These are phyloP conservation scores for Anarrhichthys ocellatus DNA, from an alignment of 2,113 vertebrate species.

Conservation along the genomic window DNA sequence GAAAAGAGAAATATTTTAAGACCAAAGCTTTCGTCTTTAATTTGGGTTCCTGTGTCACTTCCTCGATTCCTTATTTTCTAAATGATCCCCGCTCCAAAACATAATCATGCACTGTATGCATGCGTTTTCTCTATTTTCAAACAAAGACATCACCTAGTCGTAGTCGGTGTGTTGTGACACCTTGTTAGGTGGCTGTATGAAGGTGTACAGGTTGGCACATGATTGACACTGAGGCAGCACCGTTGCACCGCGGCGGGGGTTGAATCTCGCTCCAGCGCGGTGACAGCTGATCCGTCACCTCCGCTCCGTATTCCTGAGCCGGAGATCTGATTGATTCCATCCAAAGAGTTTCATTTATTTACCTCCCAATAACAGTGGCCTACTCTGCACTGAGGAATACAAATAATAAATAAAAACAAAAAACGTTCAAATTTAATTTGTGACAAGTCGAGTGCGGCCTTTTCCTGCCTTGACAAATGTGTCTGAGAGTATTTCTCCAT, in stretches of 20 bases:
- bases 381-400: conserved; percentile 24
- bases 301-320: conserved; percentile 43
- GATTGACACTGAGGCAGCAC: conserved; percentile 41
- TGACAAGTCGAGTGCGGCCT: background rate
- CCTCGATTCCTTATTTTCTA: conserved; percentile 33
- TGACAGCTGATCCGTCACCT: conserved; percentile 43
- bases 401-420: background rate
- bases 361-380: conserved; percentile 33
- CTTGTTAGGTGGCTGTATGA: background rate
- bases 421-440: conserved; percentile 35
- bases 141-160: background rate
- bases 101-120: conserved; percentile 27
- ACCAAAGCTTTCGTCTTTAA: conserved; percentile 56
- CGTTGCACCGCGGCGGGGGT: background rate
- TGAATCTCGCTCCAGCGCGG: conserved; percentile 17
- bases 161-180: background rate
- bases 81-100: conserved; percentile 43
- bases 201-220: conserved; percentile 9
- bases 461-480: conserved; percentile 26
- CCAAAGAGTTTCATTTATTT: conserved; percentile 63
- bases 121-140: background rate
- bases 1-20: conserved; percentile 44
- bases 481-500: conserved; percentile 47
- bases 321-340: conserved; percentile 56
- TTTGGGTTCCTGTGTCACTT: conserved; percentile 31